Evolutionary conservation across 1,140 invertebrate genomes (phyloP), one percentile per base, ranked within the genome.

Genomic region (Nixonia krombeini): DNA sequence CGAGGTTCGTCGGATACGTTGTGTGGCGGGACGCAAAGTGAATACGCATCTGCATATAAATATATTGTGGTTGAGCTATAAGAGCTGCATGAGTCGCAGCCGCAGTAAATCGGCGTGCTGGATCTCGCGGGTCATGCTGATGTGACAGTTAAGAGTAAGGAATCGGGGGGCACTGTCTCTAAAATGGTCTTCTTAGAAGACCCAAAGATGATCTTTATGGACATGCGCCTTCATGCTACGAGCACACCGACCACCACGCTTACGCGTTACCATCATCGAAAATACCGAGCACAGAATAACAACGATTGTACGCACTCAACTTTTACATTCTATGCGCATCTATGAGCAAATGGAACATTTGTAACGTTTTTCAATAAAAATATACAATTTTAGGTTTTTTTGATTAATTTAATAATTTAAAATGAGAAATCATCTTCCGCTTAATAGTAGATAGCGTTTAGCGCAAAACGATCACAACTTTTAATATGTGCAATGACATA

Each of bases 161-260:
- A 16, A 16, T 47, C 38, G 38, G 56, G 38, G 50, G 70, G 63
- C 50, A 59, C 67, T 58, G 57, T 58, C 38, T 52, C 44, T 65
- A 85, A 77, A 35, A 85, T 85, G 84, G 83, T 85, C 63, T 85
- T 85, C 58, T 59, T 85, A 17, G 84, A 85, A 76, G 80, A 85
- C 40, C 72, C 84, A 10, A 84, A 77, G 62, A 85, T 85, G 84
- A 83, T 85, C 51, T 84, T 84, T 59, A 76, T 81, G 69, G 82
- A 85, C 50, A 85, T 85, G 79, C 70, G 79, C 13, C 70, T 85
- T 26, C 80, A 84, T 72, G 84, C 83, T 5, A 85, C 81, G 1
- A 85, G 84, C 76, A 85, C 83, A 9, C 82, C 83, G 4, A 84
- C 82, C 1, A 76, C 57, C 40, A 85, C 78, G 3, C 80, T 78